A percentile compares a stretch with the other conserved stretches of the same genome.
phyloP scores from a whole-genome alignment of 2,113 vertebrate species.

The Aspidoscelis tigris region DNA sequence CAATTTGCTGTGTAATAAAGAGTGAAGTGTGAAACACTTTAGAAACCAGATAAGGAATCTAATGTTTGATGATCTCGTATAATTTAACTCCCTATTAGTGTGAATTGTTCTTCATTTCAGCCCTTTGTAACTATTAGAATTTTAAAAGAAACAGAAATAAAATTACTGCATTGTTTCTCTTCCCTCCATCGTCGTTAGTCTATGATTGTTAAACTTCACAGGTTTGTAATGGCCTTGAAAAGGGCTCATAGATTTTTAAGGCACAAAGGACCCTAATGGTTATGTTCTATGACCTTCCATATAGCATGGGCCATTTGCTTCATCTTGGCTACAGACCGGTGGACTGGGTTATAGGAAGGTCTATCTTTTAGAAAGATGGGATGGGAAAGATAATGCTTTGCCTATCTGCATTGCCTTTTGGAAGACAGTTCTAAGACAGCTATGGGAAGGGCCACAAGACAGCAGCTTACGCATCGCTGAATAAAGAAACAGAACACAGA shows the following conservation, averaged over 20 bases:
- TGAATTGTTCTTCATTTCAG: slow-evolving; percentile 62
- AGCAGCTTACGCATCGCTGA: no score
- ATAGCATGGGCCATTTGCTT: slow-evolving; percentile 22
- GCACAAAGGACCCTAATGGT: slow-evolving; percentile 55
- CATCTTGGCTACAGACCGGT: slow-evolving; percentile 52
- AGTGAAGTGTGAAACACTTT: slow-evolving; percentile 44
- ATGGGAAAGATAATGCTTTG: slow-evolving; percentile 40
- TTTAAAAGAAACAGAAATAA: slow-evolving; percentile 61
- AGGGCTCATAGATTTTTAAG: slow-evolving; percentile 54
- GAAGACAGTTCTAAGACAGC: slow-evolving; percentile 8
- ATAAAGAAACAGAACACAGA: no score
- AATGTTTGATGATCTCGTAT: slow-evolving; percentile 60
- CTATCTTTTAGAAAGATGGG: slow-evolving; percentile 46
- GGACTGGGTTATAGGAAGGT: slow-evolving; percentile 31
- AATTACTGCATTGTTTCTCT: slow-evolving; percentile 36
- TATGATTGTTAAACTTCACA: slow-evolving; percentile 46
- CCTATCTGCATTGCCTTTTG: slow-evolving; percentile 35
- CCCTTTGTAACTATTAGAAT: slow-evolving; percentile 60
- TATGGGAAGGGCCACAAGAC: no score
- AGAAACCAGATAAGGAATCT: slow-evolving; percentile 57
- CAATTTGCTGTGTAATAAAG: slow-evolving; percentile 46
- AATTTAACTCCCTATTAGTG: slow-evolving; percentile 61
- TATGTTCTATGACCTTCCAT: slow-evolving; percentile 51
- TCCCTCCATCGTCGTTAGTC: slow-evolving; percentile 21
- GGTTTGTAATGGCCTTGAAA: slow-evolving; percentile 57